Evolutionary conservation across 2,113 vertebrate species (phyloP).

Genomic region (Geococcyx californianus): DNA sequence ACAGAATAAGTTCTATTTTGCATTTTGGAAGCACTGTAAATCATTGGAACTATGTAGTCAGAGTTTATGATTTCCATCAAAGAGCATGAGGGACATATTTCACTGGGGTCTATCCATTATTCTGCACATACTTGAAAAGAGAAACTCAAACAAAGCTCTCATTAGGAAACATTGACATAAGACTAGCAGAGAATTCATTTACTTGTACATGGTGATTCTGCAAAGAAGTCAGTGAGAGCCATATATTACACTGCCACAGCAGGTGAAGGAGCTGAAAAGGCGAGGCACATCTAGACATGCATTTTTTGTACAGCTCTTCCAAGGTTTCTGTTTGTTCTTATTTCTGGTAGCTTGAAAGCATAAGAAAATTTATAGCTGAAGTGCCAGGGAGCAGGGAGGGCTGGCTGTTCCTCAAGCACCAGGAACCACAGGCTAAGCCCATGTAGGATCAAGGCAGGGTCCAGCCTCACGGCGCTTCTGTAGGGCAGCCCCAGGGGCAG

Average conservation of each 20-base stretch:
- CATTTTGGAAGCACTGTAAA: constrained; percentile 55
- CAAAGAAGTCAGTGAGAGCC: neutral
- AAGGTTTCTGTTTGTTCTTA: neutral
- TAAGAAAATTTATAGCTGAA: neutral
- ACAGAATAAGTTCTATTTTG: neutral
- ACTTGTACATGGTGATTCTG: constrained; percentile 1
- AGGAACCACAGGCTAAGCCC: neutral
- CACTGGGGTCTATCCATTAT: constrained; percentile 47
- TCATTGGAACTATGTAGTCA: constrained; percentile 41
- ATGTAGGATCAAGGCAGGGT: fast-evolving
- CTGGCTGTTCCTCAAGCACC: neutral
- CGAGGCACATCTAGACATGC: neutral
- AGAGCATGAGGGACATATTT: constrained; percentile 49
- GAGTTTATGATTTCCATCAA: constrained; percentile 64
- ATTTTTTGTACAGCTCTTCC: neutral
- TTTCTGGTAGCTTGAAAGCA: neutral
- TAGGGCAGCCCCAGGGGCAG: neutral
- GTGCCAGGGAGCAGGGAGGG: neutral
- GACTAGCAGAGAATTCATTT: constrained; percentile 48
- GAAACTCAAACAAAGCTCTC: constrained; percentile 66
- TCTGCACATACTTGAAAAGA: constrained; percentile 38
- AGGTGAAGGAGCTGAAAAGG: neutral
- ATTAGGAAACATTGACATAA: constrained; percentile 63
- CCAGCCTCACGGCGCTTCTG: neutral
- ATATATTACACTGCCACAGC: neutral